Conservation (phyloP, 30 jellyfish, hydroid and myxozoan genomes). For the Hydractinia symbiolongicarpus region DNA sequence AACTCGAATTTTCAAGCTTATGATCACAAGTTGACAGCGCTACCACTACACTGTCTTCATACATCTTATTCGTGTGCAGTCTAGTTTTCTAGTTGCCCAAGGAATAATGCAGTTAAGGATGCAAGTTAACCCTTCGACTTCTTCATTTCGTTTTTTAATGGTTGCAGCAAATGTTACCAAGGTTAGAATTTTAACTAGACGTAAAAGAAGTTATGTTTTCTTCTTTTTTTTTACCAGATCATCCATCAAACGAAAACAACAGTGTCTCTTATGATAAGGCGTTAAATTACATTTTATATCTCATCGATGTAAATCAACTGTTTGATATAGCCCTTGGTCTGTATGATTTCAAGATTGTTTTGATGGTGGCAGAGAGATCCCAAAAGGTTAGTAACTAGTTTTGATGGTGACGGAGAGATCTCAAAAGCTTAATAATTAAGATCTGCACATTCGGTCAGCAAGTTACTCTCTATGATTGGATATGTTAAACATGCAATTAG, state of each 20-base stretch:
- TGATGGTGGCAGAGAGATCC: slow-evolving; percentile 79
- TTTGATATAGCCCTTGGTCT: slow-evolving; percentile 82
- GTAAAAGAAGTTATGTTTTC: too few relatives aligned
- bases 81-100: too few relatives aligned
- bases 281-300: slow-evolving; percentile 55
- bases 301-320: slow-evolving; percentile 63
- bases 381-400: slow-evolving; percentile 47
- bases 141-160: too few relatives aligned
- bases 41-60: too few relatives aligned
- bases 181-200: too few relatives aligned
- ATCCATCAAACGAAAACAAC: neutral
- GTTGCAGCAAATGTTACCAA: too few relatives aligned
- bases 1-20: too few relatives aligned
- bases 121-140: too few relatives aligned
- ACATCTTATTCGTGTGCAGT: too few relatives aligned
- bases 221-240: neutral
- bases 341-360: slow-evolving; percentile 70
- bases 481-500: neutral
- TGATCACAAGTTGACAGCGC: too few relatives aligned
- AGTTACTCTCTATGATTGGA: neutral
- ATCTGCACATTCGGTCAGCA: neutral
- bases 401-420: neutral
- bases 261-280: slow-evolving; percentile 53
- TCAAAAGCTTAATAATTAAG: neutral
- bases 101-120: too few relatives aligned